A percentile compares a stretch with the other conserved stretches of the same genome.
Evolutionary conservation across 2,113 vertebrate species (phyloP).

Genomic region (Carollia perspicillata): DNA sequence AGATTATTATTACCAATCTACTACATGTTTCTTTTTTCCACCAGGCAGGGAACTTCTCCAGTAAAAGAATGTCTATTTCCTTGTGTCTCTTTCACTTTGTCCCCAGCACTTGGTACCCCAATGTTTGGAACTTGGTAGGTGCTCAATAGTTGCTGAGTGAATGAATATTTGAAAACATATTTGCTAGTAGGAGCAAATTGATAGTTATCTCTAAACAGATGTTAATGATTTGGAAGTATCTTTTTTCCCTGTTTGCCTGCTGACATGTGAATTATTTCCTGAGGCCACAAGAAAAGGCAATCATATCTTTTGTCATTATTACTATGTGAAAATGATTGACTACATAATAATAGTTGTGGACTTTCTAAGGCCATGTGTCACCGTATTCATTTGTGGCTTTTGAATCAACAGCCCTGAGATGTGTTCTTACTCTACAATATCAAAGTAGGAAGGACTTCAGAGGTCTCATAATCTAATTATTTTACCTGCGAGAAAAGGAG

Average conservation of each 20-base stretch:
- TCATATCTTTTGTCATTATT: not conserved
- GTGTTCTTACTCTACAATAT: not conserved
- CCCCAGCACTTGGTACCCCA: not conserved
- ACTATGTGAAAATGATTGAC: not conserved
- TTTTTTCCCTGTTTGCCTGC: not conserved
- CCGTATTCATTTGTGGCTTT: not conserved
- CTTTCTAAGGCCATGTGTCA: not conserved
- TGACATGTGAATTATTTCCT: not conserved
- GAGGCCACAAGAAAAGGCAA: not conserved
- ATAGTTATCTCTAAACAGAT: not conserved
- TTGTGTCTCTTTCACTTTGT: not conserved
- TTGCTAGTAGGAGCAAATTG: not conserved
- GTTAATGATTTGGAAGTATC: not conserved
- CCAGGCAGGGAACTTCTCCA: not conserved
- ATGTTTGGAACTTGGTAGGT: not conserved
- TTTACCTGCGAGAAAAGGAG: not conserved
- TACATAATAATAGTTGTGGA: not conserved
- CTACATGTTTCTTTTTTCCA: not conserved
- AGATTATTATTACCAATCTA: not conserved
- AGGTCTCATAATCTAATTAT: not conserved
- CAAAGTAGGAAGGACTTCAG: not conserved
- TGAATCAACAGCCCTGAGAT: not conserved
- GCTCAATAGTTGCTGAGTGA: not conserved
- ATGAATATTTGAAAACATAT: not conserved
- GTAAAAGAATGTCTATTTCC: not conserved